A percentile compares a stretch with the other conserved stretches of the same genome.
These are phyloP conservation scores for Litoditis marina DNA, from an alignment of 2,888 invertebrate genomes.

Conservation along the genomic window DNA sequence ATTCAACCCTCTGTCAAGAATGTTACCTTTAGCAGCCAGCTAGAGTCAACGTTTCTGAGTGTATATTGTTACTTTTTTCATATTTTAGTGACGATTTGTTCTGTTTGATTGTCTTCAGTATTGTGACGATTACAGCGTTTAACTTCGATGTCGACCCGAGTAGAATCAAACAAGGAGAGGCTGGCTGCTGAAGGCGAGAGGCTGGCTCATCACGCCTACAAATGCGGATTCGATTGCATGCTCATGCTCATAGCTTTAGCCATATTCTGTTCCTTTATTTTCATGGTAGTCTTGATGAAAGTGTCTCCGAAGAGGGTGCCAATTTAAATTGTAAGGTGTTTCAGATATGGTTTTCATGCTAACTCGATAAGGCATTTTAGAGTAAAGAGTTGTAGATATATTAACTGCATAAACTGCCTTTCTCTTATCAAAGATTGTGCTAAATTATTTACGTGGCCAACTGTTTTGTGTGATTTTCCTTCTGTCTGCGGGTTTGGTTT, in stretches of 20 bases:
- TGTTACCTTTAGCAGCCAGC: too few relatives aligned
- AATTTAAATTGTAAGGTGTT: background rate
- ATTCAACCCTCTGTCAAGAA: background rate
- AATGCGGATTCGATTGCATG: slow-evolving; percentile 53
- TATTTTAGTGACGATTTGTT: slow-evolving; percentile 31
- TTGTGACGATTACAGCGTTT: slow-evolving; percentile 10
- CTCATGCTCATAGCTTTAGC: slow-evolving; percentile 47
- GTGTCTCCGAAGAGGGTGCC: slow-evolving; percentile 37
- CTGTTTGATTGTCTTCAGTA: background rate
- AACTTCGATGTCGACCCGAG: slow-evolving; percentile 12
- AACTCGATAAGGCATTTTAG: too few relatives aligned
- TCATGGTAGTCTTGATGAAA: slow-evolving; percentile 45
- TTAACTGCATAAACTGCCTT: too few relatives aligned
- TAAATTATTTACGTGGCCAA: too few relatives aligned
- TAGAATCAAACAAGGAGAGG: slow-evolving; percentile 17
- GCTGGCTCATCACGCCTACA: slow-evolving; percentile 52
- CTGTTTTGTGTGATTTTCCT: too few relatives aligned
- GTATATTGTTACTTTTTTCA: slow-evolving; percentile 1
- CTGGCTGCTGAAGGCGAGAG: slow-evolving; percentile 19
- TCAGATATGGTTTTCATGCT: too few relatives aligned
- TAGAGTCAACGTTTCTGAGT: too few relatives aligned
- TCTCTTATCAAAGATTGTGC: too few relatives aligned
- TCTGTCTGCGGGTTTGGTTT: too few relatives aligned
- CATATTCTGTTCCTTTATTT: slow-evolving; percentile 48
- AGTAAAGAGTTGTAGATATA: too few relatives aligned